Evolutionary conservation across 2,797 vertebrate genomes (phyloP).

Genomic region (Netta rufina): DNA sequence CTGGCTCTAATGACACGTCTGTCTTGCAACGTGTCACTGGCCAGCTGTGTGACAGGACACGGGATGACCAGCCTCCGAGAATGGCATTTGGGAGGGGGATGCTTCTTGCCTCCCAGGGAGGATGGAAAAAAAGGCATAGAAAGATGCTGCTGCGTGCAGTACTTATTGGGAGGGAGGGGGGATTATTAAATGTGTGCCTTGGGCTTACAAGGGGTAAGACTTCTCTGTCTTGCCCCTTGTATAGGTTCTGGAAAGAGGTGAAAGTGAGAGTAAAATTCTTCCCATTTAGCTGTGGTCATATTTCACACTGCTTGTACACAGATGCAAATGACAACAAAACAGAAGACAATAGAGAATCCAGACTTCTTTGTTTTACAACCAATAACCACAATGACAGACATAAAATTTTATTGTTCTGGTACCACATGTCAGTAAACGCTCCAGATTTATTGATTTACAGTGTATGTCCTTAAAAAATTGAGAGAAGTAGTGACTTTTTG

Average conservation of each 20-base stretch:
- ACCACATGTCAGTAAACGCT: constrained; percentile 29
- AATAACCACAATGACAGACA: constrained; percentile 46
- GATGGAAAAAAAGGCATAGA: background rate
- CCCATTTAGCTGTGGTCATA: constrained; percentile 37
- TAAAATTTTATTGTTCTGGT: constrained; percentile 48
- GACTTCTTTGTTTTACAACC: constrained; percentile 41
- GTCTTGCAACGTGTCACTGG: background rate
- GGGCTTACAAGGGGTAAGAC: background rate
- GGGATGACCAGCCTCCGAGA: constrained; percentile 17
- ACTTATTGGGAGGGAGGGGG: background rate
- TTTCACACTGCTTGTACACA: constrained; percentile 53
- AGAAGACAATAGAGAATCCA: constrained; percentile 51
- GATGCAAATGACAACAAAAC: constrained; percentile 35
- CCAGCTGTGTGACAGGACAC: constrained; percentile 11
- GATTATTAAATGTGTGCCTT: background rate
- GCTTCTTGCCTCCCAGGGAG: background rate
- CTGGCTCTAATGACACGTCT: background rate
- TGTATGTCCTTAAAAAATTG: constrained; percentile 6
- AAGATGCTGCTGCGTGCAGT: background rate
- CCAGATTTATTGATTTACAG: constrained; percentile 39
- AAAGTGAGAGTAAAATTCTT: constrained; percentile 59
- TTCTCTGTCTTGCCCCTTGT: background rate
- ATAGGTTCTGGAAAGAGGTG: background rate
- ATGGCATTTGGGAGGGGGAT: constrained; percentile 9
- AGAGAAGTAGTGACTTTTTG: background rate